Percentiles rank a stretch among this genome's conserved stretches.
These are phyloP conservation scores for Dicerorhinus sumatrensis DNA, from an alignment of 2,113 vertebrate genomes.

Conservation along the genomic window DNA sequence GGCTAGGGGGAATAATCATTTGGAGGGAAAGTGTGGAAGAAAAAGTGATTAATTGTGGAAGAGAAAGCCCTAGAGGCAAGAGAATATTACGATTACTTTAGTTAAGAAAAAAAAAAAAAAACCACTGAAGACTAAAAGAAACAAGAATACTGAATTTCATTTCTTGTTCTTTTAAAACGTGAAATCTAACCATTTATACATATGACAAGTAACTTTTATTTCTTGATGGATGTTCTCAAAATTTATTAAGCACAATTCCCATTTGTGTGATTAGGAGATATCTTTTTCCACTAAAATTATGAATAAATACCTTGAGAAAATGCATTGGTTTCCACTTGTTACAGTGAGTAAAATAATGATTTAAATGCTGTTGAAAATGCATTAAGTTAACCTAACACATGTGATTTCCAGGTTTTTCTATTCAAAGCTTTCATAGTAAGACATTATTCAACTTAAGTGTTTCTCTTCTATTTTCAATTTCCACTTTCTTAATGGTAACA, in stretches of 20 bases:
- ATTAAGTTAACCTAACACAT: conserved; percentile 1
- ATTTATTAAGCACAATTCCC: conserved; percentile 43
- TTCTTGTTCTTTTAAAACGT: conserved; percentile 55
- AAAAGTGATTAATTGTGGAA: conserved; percentile 68
- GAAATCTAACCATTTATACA: conserved; percentile 36
- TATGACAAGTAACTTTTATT: conserved; percentile 21
- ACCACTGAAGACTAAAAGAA: neutral
- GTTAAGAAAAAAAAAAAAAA: neutral
- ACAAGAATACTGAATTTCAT: conserved; percentile 39
- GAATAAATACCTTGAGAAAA: conserved; percentile 47
- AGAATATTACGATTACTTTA: conserved; percentile 65
- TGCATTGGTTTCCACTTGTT: neutral
- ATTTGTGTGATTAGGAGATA: neutral
- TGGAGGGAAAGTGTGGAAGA: conserved; percentile 40
- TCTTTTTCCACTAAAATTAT: conserved; percentile 30
- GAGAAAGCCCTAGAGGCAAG: conserved; percentile 58
- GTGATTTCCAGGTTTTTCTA: conserved; percentile 25
- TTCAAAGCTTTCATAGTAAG: neutral
- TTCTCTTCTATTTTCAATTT: conserved; percentile 8
- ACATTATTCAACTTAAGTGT: neutral
- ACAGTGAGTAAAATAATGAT: conserved; percentile 34
- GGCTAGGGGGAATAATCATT: conserved; percentile 60
- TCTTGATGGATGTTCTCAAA: conserved; percentile 43
- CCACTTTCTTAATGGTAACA: neutral
- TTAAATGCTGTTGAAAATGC: conserved; percentile 39